Base-by-base conservation (phyloP, 2,797 vertebrate species). In the Poeciliopsis presidionis region DNA sequence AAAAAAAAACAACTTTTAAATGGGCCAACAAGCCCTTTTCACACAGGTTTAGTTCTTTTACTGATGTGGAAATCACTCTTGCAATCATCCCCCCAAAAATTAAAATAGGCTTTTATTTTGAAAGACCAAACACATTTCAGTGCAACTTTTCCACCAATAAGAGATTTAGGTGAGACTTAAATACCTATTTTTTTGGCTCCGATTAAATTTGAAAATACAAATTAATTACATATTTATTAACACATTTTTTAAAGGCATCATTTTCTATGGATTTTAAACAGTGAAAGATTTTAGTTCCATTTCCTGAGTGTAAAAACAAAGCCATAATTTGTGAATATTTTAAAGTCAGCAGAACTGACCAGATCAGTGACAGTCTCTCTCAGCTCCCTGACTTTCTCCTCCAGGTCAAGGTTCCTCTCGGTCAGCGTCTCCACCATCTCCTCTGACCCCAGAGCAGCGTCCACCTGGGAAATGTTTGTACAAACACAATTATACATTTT, bases 361-460 rank as follows among this genome's bases (percentile, higher is more conserved):
- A 99, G 89, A 91, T 99, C 98, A 1, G 94, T 96, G 5, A 99
- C 97, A 0, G 97, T 99, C 94, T 99, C 98, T 0, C 97, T 95
- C 84, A 99, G 91, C 90, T 99, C 98, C 77, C 98, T 93, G 87
- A 99, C 98, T 96, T 96, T 99, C 96, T 99, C 98, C 88, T 99
- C 98, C 89, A 99, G 94, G 84, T 99, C 98, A 3, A 99, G 93
- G 93, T 98, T 99, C 75, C 98, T 96, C 90, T 99, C 98, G 0
- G 98, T 98, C 84, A 99, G 94, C 0, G 96, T 99, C 93, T 99
- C 98, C 86, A 99, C 98, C 98, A 99, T 99, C 94, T 99, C 98
- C 87, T 99, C 98, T 0, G 98, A 97, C 1, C 97, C 98, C 80
- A 99, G 90, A 5, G 98, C 98, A 55, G 98, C 98, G 20, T 99